Percentiles rank a stretch among this genome's conserved stretches.
phyloP scores from a whole-genome alignment of 2,888 invertebrate genomes.

The Ceriagrion tenellum region DNA sequence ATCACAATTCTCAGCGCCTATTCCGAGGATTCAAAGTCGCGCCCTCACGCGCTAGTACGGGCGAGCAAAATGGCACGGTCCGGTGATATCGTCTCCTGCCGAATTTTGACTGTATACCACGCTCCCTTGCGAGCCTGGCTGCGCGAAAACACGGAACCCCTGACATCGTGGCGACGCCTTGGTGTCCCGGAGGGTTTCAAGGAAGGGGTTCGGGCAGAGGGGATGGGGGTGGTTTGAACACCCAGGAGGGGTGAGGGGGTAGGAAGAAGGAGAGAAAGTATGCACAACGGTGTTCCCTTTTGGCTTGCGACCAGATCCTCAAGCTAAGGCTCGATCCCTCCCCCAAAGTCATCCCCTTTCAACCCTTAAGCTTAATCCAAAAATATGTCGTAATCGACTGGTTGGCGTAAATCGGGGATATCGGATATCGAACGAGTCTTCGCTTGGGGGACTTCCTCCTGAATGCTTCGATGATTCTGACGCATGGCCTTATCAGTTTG shows the following conservation, averaged over 20 bases:
- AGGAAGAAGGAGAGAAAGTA: background rate
- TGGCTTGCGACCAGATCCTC: slow-evolving; percentile 61
- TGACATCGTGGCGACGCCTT: background rate
- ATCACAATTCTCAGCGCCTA: no score
- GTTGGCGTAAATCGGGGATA: slow-evolving; percentile 58
- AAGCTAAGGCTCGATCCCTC: background rate
- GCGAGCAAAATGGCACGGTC: no score
- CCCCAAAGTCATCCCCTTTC: background rate
- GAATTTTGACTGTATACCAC: no score
- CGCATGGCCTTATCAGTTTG: slow-evolving; percentile 65
- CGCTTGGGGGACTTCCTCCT: background rate
- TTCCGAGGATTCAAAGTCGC: no score
- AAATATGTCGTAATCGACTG: slow-evolving; percentile 62
- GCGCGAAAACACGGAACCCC: background rate
- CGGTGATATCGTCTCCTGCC: no score
- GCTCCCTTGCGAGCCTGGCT: background rate
- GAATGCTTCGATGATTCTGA: slow-evolving; percentile 63
- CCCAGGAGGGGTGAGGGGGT: background rate
- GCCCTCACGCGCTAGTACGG: no score
- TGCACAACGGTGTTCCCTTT: background rate
- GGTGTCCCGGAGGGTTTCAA: background rate
- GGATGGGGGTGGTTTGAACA: no score
- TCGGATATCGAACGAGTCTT: slow-evolving; percentile 62
- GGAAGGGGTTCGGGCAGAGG: background rate
- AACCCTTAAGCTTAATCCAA: slow-evolving; percentile 46